Base-by-base conservation (phyloP, 2,888 invertebrate genomes). In the Morpho helenor region DNA sequence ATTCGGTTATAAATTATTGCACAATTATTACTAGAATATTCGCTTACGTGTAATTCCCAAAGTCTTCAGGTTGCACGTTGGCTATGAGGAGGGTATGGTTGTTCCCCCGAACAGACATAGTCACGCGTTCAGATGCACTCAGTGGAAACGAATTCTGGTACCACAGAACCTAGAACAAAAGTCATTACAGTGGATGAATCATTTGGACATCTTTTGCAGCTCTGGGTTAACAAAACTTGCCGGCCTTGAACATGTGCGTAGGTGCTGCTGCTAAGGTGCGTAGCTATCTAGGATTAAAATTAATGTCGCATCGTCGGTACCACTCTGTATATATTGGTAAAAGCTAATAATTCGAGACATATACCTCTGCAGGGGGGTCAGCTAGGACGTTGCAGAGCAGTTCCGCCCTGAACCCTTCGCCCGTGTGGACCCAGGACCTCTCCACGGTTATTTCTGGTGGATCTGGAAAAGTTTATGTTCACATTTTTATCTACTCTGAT, bases 391-490 rank as follows among this genome's bases (percentile, higher is more conserved):
- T 93, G 73, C 94, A 94, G 40, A 94, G 91, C 43, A 94, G 86
- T 68, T 94, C 93, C 2, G 94, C 94, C 65, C 94, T 87, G 78
- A 93, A 94, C 0, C 94, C 94, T 70, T 94, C 94, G 0, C 94
- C 94, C 0, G 94, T 93, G 77, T 94, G 94, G 52, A 94, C 92
- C 94, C 94, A 94, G 7, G 93, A 93, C 55, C 93, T 84, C 77
- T 94, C 94, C 70, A 94, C 94, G 56, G 93, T 93, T 66, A 94
- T 94, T 76, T 94, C 94, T 4, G 94, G 94, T 0, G 94, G 93
- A 82, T 93, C 94, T 94, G 87, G 74, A 55, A 22, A 9, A 46
- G 10, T 39, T 10, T 40, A 3, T 4, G 8, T n/a, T 49, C 6
- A 10, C 9, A 8, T 40, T 22, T 7, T n/a, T n/a, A n/a, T n/a